phyloP scores from a whole-genome alignment of 2,888 invertebrate species.

The Trachelus tabidus region DNA sequence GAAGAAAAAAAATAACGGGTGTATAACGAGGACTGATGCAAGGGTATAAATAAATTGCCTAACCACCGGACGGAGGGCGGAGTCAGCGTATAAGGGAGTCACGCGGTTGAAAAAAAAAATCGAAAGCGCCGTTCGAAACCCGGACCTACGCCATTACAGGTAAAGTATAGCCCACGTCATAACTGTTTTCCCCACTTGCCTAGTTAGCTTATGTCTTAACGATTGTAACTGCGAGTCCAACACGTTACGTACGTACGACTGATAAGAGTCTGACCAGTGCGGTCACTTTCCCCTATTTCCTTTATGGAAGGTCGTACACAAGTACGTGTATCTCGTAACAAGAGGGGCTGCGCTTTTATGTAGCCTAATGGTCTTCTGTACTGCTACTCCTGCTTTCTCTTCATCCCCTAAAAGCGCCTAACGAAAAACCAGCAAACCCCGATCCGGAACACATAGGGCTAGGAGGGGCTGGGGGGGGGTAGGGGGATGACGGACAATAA shows the following conservation, averaged over 20 bases:
- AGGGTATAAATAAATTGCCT: background rate
- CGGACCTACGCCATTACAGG: background rate
- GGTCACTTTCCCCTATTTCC: background rate
- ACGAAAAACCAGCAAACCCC: background rate
- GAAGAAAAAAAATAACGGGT: background rate
- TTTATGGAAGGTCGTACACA: background rate
- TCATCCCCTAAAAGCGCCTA: background rate
- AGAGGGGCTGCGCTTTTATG: constrained; percentile 42
- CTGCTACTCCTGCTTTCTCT: background rate
- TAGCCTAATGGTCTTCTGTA: constrained; percentile 33
- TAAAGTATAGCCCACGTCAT: background rate
- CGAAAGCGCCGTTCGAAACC: background rate
- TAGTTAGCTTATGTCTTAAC: background rate
- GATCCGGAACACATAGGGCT: background rate
- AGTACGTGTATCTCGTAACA: background rate
- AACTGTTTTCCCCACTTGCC: background rate
- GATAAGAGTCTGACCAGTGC: background rate
- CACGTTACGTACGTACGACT: background rate
- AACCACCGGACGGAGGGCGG: background rate
- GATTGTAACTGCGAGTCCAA: background rate
- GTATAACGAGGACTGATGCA: background rate
- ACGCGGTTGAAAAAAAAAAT: background rate
- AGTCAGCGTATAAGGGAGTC: background rate
- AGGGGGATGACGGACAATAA: background rate
- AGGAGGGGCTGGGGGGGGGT: too few species aligned